Evolutionary conservation across 37 sponge, comb jelly and placozoan species (phyloP).

Genomic region (Diacarnus erythraeanus): DNA sequence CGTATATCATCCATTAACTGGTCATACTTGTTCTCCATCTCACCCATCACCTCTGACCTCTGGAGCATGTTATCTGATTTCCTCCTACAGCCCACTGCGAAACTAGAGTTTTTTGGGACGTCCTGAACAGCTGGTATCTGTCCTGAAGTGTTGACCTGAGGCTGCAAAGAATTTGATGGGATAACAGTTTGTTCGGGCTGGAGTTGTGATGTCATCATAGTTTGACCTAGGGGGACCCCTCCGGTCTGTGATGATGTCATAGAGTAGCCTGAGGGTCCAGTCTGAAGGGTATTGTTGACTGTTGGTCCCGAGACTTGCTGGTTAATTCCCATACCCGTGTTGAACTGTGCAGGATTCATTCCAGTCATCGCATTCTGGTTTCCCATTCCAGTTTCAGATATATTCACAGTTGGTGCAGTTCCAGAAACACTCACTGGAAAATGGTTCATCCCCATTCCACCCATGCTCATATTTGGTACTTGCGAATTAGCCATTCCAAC

Average conservation of each 20-base stretch:
- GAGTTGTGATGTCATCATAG: background rate
- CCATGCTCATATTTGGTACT: background rate
- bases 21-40: conserved; percentile 37
- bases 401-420: background rate
- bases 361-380: background rate
- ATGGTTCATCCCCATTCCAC: background rate
- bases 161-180: background rate
- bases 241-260: background rate
- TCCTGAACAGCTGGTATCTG: background rate
- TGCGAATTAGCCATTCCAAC: background rate
- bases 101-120: background rate
- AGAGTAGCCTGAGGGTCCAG: background rate
- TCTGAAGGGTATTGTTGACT: background rate
- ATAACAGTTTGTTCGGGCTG: background rate
- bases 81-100: background rate
- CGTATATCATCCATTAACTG: conserved; percentile 45
- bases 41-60: conserved; percentile 20
- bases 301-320: background rate
- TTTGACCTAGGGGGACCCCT: background rate
- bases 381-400: background rate
- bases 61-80: background rate
- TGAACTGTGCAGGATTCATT: background rate
- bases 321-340: background rate
- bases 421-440: background rate
- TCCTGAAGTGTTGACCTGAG: background rate